Conservation (phyloP, 2,888 invertebrate species). For the Cinara cedri region DNA sequence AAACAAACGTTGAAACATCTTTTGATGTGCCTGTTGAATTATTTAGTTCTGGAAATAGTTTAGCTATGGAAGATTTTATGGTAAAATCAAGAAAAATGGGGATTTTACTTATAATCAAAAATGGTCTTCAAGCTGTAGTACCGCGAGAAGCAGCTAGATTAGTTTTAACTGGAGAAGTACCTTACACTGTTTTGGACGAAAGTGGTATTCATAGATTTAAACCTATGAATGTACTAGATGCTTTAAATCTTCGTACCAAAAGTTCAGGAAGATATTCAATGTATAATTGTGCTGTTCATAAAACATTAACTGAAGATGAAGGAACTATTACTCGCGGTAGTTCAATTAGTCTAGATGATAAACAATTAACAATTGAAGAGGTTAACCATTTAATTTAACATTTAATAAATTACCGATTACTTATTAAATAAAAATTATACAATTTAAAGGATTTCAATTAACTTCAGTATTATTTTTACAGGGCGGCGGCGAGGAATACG, state of each 20-base stretch:
- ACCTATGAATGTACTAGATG: constrained; percentile 76
- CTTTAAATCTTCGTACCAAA: constrained; percentile 68
- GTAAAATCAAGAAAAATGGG: constrained; percentile 58
- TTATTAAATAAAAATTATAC: background rate
- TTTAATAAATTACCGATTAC: constrained; percentile 22
- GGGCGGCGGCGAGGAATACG: constrained; percentile 58
- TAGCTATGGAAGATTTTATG: constrained; percentile 79
- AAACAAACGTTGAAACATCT: constrained; percentile 69
- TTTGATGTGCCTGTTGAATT: constrained; percentile 74
- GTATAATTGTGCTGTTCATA: constrained; percentile 61
- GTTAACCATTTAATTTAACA: constrained; percentile 34
- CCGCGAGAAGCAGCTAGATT: constrained; percentile 77
- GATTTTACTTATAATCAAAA: constrained; percentile 73
- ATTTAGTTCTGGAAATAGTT: constrained; percentile 72
- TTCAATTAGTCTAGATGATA: constrained; percentile 57
- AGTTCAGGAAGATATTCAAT: constrained; percentile 62
- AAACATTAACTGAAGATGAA: constrained; percentile 58
- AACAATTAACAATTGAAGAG: constrained; percentile 45
- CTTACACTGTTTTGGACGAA: constrained; percentile 79
- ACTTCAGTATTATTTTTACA: constrained; percentile 19
- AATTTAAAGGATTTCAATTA: background rate
- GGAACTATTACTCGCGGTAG: constrained; percentile 63
- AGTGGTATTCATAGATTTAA: constrained; percentile 77
- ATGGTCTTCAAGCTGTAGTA: constrained; percentile 76
- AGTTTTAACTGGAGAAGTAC: constrained; percentile 75